A percentile compares a stretch with the other conserved stretches of the same genome.
Conservation (phyloP, 2,888 invertebrate genomes). For the Patella ulyssiponensis region DNA sequence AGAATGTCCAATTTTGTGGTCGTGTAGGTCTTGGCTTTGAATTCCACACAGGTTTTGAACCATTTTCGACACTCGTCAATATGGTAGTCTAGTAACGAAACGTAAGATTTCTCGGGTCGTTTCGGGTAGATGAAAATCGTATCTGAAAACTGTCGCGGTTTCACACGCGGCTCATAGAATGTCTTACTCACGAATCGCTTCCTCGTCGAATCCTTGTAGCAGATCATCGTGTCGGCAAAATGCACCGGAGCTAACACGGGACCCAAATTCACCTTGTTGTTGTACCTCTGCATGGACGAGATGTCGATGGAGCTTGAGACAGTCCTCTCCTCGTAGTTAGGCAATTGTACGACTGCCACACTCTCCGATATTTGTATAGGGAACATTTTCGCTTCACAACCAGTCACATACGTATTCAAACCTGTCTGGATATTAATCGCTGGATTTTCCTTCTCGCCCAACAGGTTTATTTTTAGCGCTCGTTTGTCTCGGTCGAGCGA, state of each 20-base stretch:
- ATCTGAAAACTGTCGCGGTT: conserved; percentile 56
- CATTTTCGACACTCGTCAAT: conserved; percentile 61
- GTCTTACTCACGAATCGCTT: conserved; percentile 58
- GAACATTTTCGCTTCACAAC: conserved; percentile 29
- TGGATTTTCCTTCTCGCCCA: not conserved
- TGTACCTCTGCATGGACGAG: conserved; percentile 52
- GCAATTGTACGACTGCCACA: conserved; percentile 51
- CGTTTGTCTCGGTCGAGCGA: conserved; percentile 8
- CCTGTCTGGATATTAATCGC: not conserved
- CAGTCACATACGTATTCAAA: conserved; percentile 2
- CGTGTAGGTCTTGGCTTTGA: conserved; percentile 61
- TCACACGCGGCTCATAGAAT: conserved; percentile 56
- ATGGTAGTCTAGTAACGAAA: conserved; percentile 57
- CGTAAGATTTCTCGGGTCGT: conserved; percentile 48
- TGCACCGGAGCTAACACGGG: conserved; percentile 55
- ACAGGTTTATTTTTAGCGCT: conserved; percentile 24
- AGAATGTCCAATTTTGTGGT: conserved; percentile 30
- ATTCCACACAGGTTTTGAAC: conserved; percentile 63
- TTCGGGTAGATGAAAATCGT: conserved; percentile 58
- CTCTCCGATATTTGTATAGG: conserved; percentile 53
- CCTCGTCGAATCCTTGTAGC: conserved; percentile 52
- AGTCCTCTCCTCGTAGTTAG: conserved; percentile 50
- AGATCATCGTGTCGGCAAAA: conserved; percentile 52
- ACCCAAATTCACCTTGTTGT: conserved; percentile 52
- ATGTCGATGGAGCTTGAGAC: conserved; percentile 51